Percentiles rank a stretch among this genome's conserved stretches.
Evolutionary conservation across 2,888 invertebrate species (phyloP).

Genomic region (Argyra leucocephala): DNA sequence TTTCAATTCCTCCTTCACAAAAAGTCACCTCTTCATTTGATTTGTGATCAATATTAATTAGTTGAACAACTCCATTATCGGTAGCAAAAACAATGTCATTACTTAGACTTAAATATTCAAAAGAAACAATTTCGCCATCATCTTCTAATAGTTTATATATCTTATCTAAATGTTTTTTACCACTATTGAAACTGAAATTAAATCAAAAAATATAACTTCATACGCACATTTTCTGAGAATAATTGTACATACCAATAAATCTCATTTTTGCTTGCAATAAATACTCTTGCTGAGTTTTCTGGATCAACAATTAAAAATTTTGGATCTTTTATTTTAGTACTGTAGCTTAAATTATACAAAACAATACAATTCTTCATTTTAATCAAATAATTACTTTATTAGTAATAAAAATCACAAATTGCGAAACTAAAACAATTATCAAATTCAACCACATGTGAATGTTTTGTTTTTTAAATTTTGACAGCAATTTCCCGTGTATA

Average conservation of each 20-base stretch:
- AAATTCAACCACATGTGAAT: no score
- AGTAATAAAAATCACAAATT: no score
- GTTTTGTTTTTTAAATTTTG: no score
- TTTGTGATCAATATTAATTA: constrained; percentile 30
- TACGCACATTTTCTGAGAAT: no score
- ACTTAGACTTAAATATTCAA: constrained; percentile 36
- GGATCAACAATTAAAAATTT: neutral
- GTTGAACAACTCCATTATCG: constrained; percentile 31
- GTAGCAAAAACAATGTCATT: constrained; percentile 39
- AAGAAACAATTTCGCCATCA: neutral
- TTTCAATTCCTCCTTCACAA: constrained; percentile 43
- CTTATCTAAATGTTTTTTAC: neutral
- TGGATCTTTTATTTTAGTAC: neutral
- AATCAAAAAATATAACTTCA: neutral
- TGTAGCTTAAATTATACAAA: neutral
- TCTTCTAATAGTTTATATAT: neutral
- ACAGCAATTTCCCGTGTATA: no score
- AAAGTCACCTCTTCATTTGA: constrained; percentile 32
- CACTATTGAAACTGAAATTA: neutral
- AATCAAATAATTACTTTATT: no score
- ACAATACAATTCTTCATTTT: neutral
- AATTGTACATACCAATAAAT: neutral
- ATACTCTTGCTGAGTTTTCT: neutral
- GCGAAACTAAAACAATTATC: no score
- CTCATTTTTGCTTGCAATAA: neutral